These are phyloP conservation scores for Drosophila burlai DNA, from an alignment of 1,140 invertebrate species.

Conservation along the genomic window DNA sequence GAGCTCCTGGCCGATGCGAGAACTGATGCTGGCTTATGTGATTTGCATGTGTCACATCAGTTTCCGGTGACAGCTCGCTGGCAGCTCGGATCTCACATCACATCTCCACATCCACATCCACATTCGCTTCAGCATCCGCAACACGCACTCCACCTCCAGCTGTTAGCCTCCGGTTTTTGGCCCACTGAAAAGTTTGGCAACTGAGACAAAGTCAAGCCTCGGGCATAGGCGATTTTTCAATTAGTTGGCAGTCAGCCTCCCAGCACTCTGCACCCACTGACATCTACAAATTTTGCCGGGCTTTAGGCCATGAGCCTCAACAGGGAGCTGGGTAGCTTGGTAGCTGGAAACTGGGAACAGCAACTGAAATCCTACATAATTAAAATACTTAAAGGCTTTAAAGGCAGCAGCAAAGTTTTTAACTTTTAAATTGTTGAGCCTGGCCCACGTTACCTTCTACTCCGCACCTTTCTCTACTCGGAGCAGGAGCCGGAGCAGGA, in stretches of 20 bases:
- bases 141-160: constrained; percentile 2
- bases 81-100: constrained; percentile 13
- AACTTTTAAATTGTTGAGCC: constrained; percentile 74
- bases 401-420: constrained; percentile 70
- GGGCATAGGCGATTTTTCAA: constrained; percentile 79
- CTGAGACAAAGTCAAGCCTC: constrained; percentile 36
- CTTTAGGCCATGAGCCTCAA: constrained; percentile 50
- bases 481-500: no score
- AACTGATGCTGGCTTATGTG: constrained; percentile 38
- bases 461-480: neutral
- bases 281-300: constrained; percentile 70
- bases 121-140: neutral
- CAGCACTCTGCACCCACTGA: constrained; percentile 19
- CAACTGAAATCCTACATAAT: constrained; percentile 78
- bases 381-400: constrained; percentile 84
- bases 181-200: constrained; percentile 17
- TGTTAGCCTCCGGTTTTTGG: neutral
- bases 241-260: constrained; percentile 55
- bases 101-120: neutral
- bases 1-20: neutral
- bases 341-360: constrained; percentile 29
- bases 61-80: constrained; percentile 50
- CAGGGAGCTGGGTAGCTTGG: neutral
- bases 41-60: constrained; percentile 79
- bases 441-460: constrained; percentile 36